phyloP scores from a whole-genome alignment of 2,113 vertebrate species.

The Coracopsis vasa region DNA sequence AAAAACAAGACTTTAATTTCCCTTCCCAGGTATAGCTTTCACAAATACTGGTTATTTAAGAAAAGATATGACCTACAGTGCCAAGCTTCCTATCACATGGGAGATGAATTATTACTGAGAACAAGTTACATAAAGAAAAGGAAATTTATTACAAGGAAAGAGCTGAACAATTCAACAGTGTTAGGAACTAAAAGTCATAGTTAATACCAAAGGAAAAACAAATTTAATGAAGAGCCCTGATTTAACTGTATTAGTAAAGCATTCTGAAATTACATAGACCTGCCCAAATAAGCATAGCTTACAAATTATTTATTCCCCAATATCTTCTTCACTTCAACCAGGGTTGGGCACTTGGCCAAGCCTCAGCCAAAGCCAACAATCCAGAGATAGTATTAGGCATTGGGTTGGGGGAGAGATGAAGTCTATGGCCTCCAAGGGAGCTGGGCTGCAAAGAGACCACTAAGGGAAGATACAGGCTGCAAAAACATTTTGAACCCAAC shows the following conservation, averaged over 20 bases:
- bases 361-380: neutral
- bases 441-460: neutral
- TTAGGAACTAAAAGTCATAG: neutral
- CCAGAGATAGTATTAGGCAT: neutral
- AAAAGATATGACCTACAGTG: neutral
- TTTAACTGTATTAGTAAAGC: neutral
- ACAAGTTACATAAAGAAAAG: neutral
- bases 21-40: neutral
- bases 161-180: neutral
- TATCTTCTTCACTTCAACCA: neutral
- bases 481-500: neutral
- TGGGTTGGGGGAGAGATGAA: neutral
- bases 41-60: neutral
- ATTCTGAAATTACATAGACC: neutral
- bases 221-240: neutral
- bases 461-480: neutral
- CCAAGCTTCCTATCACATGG: neutral
- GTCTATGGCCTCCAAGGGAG: neutral
- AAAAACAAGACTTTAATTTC: neutral
- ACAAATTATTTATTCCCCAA: neutral
- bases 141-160: neutral
- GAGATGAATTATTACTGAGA: neutral
- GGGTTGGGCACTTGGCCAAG: neutral
- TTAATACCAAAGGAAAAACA: neutral
- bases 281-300: neutral